Evolutionary conservation across 1,140 invertebrate species (phyloP), one percentile per base, ranked within the genome.

Genomic region (Penaeus japonicus): DNA sequence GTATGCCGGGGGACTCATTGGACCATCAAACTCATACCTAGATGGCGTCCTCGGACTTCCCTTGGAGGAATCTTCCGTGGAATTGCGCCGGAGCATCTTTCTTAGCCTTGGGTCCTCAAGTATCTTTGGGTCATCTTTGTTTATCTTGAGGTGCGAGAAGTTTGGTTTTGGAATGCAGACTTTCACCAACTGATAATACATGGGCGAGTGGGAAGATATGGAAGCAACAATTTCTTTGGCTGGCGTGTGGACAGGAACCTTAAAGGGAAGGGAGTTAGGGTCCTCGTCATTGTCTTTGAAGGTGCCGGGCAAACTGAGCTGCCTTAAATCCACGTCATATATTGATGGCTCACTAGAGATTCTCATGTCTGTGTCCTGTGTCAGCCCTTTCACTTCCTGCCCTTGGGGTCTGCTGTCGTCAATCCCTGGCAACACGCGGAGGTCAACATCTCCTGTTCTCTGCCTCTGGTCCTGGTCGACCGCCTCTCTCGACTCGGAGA

Each of bases 141-240:
- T 95, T 54, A 96, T 92, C 91, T 95, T 95, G 32, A 97, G 93
- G 80, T 96, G 95, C 0, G 94, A 94, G 91, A 96, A 97, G 91
- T 96, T 95, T 0, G 96, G 95, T 70, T 94, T 93, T 0, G 96
- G 95, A 90, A 96, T 95, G 85, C 95, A 94, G 30, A 96, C 94
- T 5, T 94, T 92, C 55, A 94, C 92, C 35, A 95, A 93, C 91
- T 95, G 95, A 93, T 96, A 97, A 1, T 92, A 90, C 53, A 96
- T 95, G 1, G 95, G 95, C 0, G 95, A 94, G 93, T 97, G 96
- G 78, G 95, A 95, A 47, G 94, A 95, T 53, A 96, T 94, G 18
- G 96, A 96, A 10, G 96, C 96, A 91, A 97, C 95, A 84, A 97
- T 97, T 93, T 97, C 96, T 1, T 95, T 96, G 53, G 96, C 96